Evolutionary conservation across 2,888 invertebrate species (phyloP), one percentile per base, ranked within the genome.

Genomic region (Cheilosia vernalis): DNA sequence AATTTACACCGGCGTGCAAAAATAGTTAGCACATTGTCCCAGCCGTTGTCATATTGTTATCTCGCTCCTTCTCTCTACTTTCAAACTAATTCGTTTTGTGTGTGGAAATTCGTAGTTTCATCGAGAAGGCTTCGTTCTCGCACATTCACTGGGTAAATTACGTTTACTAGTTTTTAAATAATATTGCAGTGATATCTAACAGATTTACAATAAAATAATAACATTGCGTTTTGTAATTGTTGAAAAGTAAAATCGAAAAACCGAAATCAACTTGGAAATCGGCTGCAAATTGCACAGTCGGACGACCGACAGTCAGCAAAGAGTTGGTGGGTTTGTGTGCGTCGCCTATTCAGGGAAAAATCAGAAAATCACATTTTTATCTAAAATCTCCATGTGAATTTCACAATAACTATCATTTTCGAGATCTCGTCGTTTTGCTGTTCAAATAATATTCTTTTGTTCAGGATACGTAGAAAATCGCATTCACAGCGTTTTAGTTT

Each of bases 101-200:
- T 70, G 69, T 79, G 69, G 84, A 80, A 84, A 84, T 80, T 80
- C n/a, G 64, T 84, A 84, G 80, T 80, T 84, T 66, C 76, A 64
- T 64, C 64, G 84, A 66, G 84, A 80, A 74, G 73, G 69, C 74
- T 69, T 84, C 70, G 60, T 84, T 74, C 74, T 79, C 70, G 74
- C 60, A 70, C 49, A 49, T 42, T 76, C 55, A 55, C 42, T 58
- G 37, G 55, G 10, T 44, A 70, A 74, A 66, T 66, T 74, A 53
- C 42, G 7, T 51, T 63, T 17, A 0, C 40, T 55, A 17, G 33
- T 56, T 69, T 51, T 69, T 42, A 56, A 51, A 73, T 21, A 55
- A 37, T 24, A 40, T 47, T 47, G 6, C 49, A 55, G 69, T 76
- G 47, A 51, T 78, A 56, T 21, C 44, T 37, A 15, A 49, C 1